Evolutionary conservation across 2,113 vertebrate species (phyloP).

Genomic region (Solenodon paradoxus): DNA sequence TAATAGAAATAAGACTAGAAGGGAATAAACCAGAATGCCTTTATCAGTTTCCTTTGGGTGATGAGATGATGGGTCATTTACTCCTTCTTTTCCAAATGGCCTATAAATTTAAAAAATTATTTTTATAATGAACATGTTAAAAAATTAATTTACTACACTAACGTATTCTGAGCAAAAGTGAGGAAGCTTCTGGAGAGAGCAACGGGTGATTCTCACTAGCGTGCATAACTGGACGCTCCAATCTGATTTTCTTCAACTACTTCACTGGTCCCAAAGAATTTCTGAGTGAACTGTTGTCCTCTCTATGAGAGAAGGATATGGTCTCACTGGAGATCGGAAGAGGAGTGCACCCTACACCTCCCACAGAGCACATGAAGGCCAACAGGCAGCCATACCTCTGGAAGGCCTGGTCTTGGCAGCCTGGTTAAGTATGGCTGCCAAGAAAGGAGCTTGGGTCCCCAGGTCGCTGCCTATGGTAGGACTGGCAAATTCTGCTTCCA

Average conservation of each 20-base stretch:
- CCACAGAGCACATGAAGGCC: neutral
- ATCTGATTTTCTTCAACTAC: neutral
- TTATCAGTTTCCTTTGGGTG: neutral
- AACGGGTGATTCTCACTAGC: neutral
- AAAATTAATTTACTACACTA: neutral
- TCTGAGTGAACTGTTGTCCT: neutral
- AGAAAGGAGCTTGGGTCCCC: neutral
- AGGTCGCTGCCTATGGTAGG: neutral
- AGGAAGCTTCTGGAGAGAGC: neutral
- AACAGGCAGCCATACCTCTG: neutral
- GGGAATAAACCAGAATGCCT: neutral
- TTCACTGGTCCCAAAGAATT: neutral
- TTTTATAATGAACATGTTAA: neutral
- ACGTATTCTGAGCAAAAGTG: neutral
- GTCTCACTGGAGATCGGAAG: neutral
- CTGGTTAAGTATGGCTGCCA: neutral
- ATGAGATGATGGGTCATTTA: neutral
- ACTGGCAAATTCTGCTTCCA: neutral
- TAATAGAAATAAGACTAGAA: conserved; percentile 19
- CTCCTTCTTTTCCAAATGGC: conserved; percentile 7
- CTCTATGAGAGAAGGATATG: neutral
- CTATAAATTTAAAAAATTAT: neutral
- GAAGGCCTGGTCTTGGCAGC: neutral
- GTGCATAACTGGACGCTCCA: neutral
- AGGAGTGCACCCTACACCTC: neutral